These are phyloP conservation scores for Diadophis punctatus DNA, from an alignment of 2,113 vertebrate genomes.

Conservation along the genomic window DNA sequence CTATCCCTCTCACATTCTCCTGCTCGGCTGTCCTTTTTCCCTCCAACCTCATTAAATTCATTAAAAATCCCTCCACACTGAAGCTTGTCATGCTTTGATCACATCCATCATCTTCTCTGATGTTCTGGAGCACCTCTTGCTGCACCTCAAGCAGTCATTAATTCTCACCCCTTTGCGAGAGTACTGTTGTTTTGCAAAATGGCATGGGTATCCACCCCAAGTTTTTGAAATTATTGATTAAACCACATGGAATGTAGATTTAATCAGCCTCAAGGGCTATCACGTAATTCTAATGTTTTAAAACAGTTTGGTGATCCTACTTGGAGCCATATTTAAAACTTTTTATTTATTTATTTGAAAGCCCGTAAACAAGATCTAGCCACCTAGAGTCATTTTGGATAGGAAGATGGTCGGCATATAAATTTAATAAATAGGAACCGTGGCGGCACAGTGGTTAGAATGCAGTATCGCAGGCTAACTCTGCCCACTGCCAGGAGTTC, in stretches of 20 bases:
- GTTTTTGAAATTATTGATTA: background rate
- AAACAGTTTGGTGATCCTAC: background rate
- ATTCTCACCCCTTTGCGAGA: background rate
- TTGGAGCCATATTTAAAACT: background rate
- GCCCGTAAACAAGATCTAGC: background rate
- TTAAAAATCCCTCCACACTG: background rate
- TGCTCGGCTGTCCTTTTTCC: background rate
- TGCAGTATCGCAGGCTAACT: background rate
- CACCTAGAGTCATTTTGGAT: background rate
- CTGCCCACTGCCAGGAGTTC: background rate
- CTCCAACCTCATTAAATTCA: background rate
- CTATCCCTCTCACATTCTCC: background rate
- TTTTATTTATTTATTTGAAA: background rate
- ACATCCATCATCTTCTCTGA: background rate
- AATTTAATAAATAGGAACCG: background rate
- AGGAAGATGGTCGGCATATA: background rate
- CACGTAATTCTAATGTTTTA: background rate
- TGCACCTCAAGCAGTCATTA: background rate
- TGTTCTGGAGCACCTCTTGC: background rate
- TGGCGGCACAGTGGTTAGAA: background rate
- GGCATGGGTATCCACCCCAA: background rate
- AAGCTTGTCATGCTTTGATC: background rate
- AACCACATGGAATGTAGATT: background rate
- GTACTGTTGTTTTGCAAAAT: background rate
- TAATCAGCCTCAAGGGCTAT: background rate